Conservation (phyloP, 1,140 invertebrate genomes). For the Harpegnathos saltator region DNA sequence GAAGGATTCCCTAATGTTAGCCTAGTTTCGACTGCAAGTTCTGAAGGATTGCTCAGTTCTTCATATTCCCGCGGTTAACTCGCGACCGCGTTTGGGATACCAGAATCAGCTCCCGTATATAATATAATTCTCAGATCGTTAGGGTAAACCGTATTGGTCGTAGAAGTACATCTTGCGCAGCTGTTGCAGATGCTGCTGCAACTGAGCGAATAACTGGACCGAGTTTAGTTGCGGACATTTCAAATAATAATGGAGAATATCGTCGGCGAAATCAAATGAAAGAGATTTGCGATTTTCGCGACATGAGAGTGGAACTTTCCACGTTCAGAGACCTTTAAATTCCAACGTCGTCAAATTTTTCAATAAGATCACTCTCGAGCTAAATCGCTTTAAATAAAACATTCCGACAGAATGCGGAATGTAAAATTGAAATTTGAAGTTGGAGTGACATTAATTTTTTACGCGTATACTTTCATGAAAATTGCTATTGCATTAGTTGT, state of each 20-base stretch:
- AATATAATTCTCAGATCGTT: neutral
- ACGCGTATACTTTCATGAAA: no score
- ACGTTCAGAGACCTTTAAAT: neutral
- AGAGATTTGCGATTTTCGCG: neutral
- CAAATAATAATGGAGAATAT: neutral
- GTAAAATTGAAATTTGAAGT: neutral
- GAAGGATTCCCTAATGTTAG: neutral
- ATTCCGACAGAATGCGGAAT: neutral
- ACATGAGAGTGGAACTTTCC: neutral
- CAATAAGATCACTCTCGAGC: neutral
- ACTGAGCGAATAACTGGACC: neutral
- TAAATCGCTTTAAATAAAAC: constrained; percentile 4
- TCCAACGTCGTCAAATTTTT: neutral
- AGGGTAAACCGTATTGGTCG: neutral
- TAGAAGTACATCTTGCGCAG: neutral
- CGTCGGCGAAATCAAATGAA: neutral
- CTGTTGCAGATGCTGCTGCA: constrained; percentile 4
- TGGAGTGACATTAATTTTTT: no score
- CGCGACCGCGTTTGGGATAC: neutral
- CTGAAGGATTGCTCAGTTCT: neutral
- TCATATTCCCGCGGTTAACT: neutral
- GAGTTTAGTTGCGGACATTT: no score
- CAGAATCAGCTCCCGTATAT: constrained; percentile 11
- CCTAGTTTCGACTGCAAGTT: neutral
- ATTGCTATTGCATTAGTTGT: no score